Evolutionary conservation across 2,113 vertebrate species (phyloP).

Genomic region (Pterophyllum scalare): DNA sequence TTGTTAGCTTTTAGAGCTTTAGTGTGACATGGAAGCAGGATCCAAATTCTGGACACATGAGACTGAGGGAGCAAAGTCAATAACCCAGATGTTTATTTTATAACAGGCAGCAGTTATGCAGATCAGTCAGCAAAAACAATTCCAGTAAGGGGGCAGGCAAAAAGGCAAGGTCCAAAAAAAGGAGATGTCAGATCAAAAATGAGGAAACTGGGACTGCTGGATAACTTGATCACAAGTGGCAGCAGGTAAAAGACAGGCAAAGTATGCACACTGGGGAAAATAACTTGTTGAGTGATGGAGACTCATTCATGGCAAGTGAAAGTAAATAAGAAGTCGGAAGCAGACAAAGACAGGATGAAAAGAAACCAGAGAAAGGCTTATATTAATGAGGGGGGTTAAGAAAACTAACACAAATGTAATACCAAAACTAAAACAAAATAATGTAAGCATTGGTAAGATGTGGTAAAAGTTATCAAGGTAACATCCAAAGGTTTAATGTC

Average conservation of each 20-base stretch:
- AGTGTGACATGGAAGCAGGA: too few relatives aligned
- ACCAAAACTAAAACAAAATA: neutral
- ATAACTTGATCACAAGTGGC: too few relatives aligned
- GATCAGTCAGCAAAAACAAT: neutral
- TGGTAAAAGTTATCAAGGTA: neutral
- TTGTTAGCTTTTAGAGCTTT: neutral
- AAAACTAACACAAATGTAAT: too few relatives aligned
- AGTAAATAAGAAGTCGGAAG: fast-evolving
- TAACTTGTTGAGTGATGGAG: neutral
- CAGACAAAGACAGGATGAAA: neutral
- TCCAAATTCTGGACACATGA: neutral
- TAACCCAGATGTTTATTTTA: neutral
- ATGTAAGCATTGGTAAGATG: neutral
- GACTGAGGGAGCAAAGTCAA: neutral
- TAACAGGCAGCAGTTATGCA: neutral
- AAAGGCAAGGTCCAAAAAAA: too few relatives aligned
- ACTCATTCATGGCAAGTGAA: too few relatives aligned
- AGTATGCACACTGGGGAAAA: neutral
- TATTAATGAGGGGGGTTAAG: neutral
- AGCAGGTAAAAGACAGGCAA: neutral
- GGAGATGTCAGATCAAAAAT: too few relatives aligned
- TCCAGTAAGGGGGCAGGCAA: neutral
- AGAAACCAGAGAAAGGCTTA: neutral
- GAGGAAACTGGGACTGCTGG: too few relatives aligned
- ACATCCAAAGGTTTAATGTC: neutral